Conservation (phyloP, 2,797 vertebrate genomes). For the Microctenopoma steveboyesi region DNA sequence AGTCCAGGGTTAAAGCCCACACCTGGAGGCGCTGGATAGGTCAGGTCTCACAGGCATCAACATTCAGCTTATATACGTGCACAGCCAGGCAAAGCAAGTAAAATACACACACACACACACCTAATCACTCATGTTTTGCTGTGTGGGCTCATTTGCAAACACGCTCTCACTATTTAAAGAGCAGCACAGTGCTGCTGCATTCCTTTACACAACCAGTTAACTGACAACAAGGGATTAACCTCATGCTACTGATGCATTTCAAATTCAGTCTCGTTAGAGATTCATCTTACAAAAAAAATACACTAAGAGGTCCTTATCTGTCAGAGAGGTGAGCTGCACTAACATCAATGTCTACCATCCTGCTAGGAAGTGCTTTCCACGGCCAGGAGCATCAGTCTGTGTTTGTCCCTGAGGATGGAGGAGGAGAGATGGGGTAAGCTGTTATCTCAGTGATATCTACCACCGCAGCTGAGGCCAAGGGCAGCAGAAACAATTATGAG, state of each 20-base stretch:
- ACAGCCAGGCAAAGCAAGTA: conserved; percentile 28
- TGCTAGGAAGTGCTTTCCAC: conserved; percentile 51
- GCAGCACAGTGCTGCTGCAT: conserved; percentile 39
- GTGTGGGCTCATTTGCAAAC: conserved; percentile 63
- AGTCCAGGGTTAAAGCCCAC: conserved; percentile 54
- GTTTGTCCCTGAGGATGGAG: conserved; percentile 61
- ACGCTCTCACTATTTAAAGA: conserved; percentile 46
- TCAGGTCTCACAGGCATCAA: conserved; percentile 62
- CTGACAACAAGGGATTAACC: conserved; percentile 42
- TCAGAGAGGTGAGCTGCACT: conserved; percentile 40
- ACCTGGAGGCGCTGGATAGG: conserved; percentile 56
- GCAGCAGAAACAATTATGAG: conserved; percentile 49
- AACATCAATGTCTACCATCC: conserved; percentile 51
- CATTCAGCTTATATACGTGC: conserved; percentile 59
- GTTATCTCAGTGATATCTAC: conserved; percentile 63
- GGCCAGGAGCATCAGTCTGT: conserved; percentile 55
- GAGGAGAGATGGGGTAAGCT: conserved; percentile 41
- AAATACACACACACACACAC: conserved; percentile 6
- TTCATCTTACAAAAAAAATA: conserved; percentile 51
- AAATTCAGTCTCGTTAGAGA: conserved; percentile 43
- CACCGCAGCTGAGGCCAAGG: conserved; percentile 61
- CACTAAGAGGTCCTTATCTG: conserved; percentile 47
- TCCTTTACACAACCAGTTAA: conserved; percentile 46
- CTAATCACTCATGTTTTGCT: conserved; percentile 48
- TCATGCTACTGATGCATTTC: conserved; percentile 34